Evolutionary conservation across 1,140 invertebrate genomes (phyloP), one percentile per base, ranked within the genome.

Genomic region (Cheumatopsyche charites): DNA sequence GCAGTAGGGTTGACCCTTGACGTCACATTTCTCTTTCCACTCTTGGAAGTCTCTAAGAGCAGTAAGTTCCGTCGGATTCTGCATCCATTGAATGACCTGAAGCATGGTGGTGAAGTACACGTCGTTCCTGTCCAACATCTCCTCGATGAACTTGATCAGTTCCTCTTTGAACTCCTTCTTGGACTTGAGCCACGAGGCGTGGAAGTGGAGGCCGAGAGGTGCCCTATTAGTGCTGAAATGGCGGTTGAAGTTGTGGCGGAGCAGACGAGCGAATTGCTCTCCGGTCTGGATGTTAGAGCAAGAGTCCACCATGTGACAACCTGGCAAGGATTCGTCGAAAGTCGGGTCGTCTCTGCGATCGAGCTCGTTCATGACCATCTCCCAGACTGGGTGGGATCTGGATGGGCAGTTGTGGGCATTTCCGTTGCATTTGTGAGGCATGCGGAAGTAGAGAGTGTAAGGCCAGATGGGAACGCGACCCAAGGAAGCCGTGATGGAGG

Each of bases 31-130:
- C 77, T 96, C 94, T 82, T 97, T 97, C 95, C 95, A 97, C 79
- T 95, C 93, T 78, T 92, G 89, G 88, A 97, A 97, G 78, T 97
- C 95, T 77, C 93, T 87, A 43, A 97, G 87, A 13, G 89, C 90
- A 11, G 92, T 90, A 55, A 96, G 78, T 81, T 97, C 94, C 2
- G 94, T 96, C 43, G 96, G 96, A 74, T 93, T 94, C 83, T 97
- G 95, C 94, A 98, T 97, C 96, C 96, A 98, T 84, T 97, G 95
- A 78, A 98, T 94, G 7, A 97, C 95, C 87, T 97, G 94, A 73
- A 94, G 87, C 84, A 94, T 94, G 58, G 93, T 97, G 29, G 96
- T 94, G 80, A 98, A 96, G 85, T 96, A 97, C 12, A 97, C 95
- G 79, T 98, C 95, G 78, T 93, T 93, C 77, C 92, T 89, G 69